Evolutionary conservation across 2,888 invertebrate genomes (phyloP), one percentile per base, ranked within the genome.

Genomic region (Nebria salina): DNA sequence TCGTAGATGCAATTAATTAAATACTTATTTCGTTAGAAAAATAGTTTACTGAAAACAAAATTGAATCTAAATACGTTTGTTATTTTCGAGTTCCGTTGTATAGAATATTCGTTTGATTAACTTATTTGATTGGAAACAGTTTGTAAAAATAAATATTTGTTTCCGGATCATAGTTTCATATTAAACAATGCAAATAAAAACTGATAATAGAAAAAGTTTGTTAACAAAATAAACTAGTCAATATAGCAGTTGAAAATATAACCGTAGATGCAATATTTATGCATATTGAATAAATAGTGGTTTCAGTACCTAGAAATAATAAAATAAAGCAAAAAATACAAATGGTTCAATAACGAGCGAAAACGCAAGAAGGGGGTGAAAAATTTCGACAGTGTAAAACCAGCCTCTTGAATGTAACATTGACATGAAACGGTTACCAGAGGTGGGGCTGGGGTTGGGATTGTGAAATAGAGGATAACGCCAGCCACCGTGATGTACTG

Each of bases 401-500:
- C 54, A 54, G 54, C 54, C 8, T 54, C 54, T 54, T 13, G 54
- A 54, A 8, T 54, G 13, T 54, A 54, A 54, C 54, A 54, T 54
- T 54, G 54, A 54, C 54, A 54, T 54, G 54, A 54, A 54, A 54
- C 54, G 54, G 54, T 8, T 13, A 54, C 54, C 13, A 13, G 54
- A 54, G 54, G 54, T 54, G 54, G 54, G 54, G 54, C 11, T 54
- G 7, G 54, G 11, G 6, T 43, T 8, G 43, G 43, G 54, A 9
- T 68, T 25, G 68, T 68, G 68, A 11, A 9, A 68, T 68, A 13
- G 20, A 25, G 68, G 15, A 68, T 25, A 25, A 68, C 68, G 25
- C n/a, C 68, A 68, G 68, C 68, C 20, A 68, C 25, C 15, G 68
- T 25, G 68, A 25, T 68, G 25, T 68, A 68, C 68, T 54, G 54